phyloP scores from a whole-genome alignment of 1,140 invertebrate species.

The Neelides sp. region DNA sequence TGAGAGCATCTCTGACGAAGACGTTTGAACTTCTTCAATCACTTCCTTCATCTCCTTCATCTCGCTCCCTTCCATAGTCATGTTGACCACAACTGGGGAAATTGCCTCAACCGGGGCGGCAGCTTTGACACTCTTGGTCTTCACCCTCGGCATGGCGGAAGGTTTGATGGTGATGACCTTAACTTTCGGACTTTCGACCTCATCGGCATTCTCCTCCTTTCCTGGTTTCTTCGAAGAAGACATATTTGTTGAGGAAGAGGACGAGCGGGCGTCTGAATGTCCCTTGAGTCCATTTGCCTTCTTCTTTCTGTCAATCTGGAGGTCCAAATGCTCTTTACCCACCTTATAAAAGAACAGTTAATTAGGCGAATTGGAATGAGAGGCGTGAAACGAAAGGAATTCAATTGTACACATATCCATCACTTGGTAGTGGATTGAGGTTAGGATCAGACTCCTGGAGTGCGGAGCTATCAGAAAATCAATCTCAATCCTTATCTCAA shows the following conservation, averaged over 20 bases:
- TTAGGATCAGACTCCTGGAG: no score
- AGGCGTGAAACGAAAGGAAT: no score
- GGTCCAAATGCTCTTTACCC: slow-evolving; percentile 26
- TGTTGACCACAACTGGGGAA: slow-evolving; percentile 24
- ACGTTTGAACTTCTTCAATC: no score
- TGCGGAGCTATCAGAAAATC: no score
- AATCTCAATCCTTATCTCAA: no score
- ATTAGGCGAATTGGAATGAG: no score
- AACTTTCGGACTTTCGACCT: slow-evolving; percentile 13
- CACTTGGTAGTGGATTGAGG: no score
- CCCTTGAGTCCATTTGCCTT: slow-evolving; percentile 19
- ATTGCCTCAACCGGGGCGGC: slow-evolving; percentile 22
- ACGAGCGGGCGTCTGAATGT: slow-evolving; percentile 7
- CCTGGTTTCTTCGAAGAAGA: slow-evolving; percentile 5
- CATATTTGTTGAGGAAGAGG: no score
- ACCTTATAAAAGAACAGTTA: slow-evolving; percentile 13
- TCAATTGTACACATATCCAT: no score
- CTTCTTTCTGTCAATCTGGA: slow-evolving; percentile 17
- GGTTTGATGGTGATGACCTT: slow-evolving; percentile 19
- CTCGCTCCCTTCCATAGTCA: slow-evolving; percentile 16
- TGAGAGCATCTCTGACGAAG: no score
- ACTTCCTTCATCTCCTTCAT: slow-evolving; percentile 1
- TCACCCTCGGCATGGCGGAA: slow-evolving; percentile 20
- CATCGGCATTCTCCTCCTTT: slow-evolving; percentile 9
- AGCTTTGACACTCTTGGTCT: slow-evolving; percentile 15